These are phyloP conservation scores for Dasyornis broadbenti DNA, from an alignment of 2,113 vertebrate species.

Conservation along the genomic window DNA sequence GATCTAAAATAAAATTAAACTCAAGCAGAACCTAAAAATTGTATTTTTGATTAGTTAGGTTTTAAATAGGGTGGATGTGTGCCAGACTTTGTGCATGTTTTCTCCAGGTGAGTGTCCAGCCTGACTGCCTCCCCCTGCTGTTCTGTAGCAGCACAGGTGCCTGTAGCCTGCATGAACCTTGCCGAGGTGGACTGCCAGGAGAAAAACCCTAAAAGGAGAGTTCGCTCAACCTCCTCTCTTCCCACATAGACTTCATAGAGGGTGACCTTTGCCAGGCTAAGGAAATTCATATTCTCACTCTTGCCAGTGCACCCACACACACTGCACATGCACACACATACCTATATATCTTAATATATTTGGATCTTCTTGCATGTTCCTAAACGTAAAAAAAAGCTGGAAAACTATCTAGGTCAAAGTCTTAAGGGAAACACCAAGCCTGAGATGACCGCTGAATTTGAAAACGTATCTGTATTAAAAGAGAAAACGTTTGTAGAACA, in stretches of 20 bases:
- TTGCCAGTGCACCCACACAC: background rate
- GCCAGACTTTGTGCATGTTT: background rate
- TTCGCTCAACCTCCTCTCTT: background rate
- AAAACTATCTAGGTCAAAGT: background rate
- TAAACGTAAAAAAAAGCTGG: background rate
- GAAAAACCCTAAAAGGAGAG: background rate
- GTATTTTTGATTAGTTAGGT: background rate
- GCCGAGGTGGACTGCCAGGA: background rate
- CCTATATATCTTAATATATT: background rate
- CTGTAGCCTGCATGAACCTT: background rate
- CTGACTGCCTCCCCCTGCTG: background rate
- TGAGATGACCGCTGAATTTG: background rate
- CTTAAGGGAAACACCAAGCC: background rate
- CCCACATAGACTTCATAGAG: background rate
- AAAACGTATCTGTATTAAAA: background rate
- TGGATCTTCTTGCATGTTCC: background rate
- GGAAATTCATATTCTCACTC: background rate
- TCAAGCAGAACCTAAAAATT: background rate
- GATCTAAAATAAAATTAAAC: background rate
- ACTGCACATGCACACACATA: background rate
- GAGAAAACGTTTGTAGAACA: background rate
- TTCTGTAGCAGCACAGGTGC: background rate
- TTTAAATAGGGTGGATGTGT: rapidly evolving
- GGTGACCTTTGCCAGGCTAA: background rate
- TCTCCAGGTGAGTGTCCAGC: background rate